Evolutionary conservation across 2,888 invertebrate species (phyloP).

Genomic region (Tiphia femorata): DNA sequence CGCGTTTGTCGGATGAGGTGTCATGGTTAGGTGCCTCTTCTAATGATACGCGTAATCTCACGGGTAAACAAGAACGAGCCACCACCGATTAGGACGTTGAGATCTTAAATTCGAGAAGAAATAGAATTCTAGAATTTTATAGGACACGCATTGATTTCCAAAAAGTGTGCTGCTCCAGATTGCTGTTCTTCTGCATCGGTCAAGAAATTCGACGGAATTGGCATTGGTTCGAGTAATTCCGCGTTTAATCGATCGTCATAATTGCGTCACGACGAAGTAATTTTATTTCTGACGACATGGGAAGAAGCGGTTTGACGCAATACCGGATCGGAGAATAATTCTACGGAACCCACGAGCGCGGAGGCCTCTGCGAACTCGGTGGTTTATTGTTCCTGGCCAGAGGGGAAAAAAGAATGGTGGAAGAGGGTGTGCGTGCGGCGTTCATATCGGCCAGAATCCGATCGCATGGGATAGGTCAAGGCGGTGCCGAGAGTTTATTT

Average conservation of each 20-base stretch:
- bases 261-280: neutral
- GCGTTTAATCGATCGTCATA: too few species aligned
- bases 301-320: neutral
- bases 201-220: too few species aligned
- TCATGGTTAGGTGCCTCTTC: too few species aligned
- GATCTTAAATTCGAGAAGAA: too few species aligned
- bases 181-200: too few species aligned
- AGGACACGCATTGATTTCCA: too few species aligned
- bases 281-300: neutral
- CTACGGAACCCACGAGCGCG: constrained; percentile 4
- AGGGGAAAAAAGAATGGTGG: constrained; percentile 38
- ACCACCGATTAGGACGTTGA: too few species aligned
- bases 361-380: constrained; percentile 32
- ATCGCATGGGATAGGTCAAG: constrained; percentile 58
- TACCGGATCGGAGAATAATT: neutral
- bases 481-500: constrained; percentile 52
- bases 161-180: too few species aligned
- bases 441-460: constrained; percentile 37
- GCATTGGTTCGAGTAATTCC: too few species aligned
- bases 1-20: neutral
- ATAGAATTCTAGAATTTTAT: too few species aligned
- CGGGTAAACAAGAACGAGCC: too few species aligned
- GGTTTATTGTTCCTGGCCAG: constrained; percentile 60
- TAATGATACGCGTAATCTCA: too few species aligned
- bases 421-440: constrained; percentile 18